Base-by-base conservation (phyloP, 2,888 invertebrate genomes). In the Noctuana brunneofusca region DNA sequence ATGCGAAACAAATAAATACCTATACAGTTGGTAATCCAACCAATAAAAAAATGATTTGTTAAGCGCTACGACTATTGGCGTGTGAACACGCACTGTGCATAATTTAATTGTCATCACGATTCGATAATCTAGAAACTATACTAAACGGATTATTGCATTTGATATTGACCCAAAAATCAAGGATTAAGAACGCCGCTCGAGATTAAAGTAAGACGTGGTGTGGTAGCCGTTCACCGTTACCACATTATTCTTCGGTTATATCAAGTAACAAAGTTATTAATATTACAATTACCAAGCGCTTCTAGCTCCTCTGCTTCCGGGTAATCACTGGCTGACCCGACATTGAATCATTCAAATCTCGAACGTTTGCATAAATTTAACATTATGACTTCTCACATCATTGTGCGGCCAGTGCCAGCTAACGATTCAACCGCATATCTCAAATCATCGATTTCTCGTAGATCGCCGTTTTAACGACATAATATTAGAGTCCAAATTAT, bases 151-250 rank as follows among this genome's bases (percentile, higher is more conserved):
- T 49, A 64, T 58, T 64, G 41, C 38, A 55, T 67, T 66, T 67
- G 67, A 64, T 70, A 69, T 69, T 72, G 71, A 70, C 70, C 69
- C 52, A 69, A 70, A 73, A 72, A 66, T 68, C 63, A 66, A 59
- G 66, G 63, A 66, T 66, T 64, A 65, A 55, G 66, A 66, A 66
- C 68, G 65, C 66, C 58, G 65, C 64, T 65, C 65, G 66, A 65
- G 65, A 66, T 53, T 27, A 22, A 53, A 60, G 60, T 59, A 58
- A 65, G 4, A 5, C 3, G 43, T n/a, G 54, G 11, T 35, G 35
- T 24, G 16, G 48, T 22, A 3, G n/a, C 32, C 24, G 22, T 54
- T 60, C 66, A 64, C 65, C 68, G 65, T 64, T 69, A 68, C 63
- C 60, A 57, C 66, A 65, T 66, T 54, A 68, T 68, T 68, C 56